Percentiles rank a stretch among this genome's conserved stretches.
Conservation (phyloP, 2,113 vertebrate genomes). For the Propithecus coquereli region DNA sequence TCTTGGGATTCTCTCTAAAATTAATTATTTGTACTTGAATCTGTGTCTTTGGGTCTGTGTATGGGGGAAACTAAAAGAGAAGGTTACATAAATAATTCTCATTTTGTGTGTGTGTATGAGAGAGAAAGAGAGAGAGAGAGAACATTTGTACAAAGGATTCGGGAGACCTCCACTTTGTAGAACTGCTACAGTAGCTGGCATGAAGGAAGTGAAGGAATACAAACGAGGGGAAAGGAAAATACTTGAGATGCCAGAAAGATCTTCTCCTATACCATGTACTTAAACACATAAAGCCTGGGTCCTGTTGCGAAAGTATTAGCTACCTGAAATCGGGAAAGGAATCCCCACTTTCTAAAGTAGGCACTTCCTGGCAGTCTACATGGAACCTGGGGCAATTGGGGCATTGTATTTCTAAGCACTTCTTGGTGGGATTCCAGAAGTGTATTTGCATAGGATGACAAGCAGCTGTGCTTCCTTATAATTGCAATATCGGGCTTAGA, state of each 20-base stretch:
- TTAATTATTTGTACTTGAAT: background rate
- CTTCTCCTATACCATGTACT: background rate
- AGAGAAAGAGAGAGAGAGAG: background rate
- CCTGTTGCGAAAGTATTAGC: background rate
- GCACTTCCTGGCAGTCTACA: background rate
- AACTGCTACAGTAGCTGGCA: background rate
- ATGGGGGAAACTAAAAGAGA: background rate
- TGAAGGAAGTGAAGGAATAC: background rate
- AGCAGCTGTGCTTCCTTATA: background rate
- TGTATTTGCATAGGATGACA: background rate
- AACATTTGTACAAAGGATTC: background rate
- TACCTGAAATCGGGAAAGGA: background rate
- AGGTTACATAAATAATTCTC: background rate
- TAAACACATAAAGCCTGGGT: background rate
- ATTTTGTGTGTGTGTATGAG: background rate
- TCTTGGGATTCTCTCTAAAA: background rate
- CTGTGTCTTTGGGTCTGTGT: background rate
- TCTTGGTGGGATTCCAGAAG: background rate
- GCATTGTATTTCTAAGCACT: background rate
- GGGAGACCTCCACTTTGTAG: background rate
- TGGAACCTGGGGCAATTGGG: too few species aligned
- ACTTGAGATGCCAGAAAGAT: background rate
- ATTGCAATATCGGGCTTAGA: background rate
- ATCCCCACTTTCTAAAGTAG: background rate
- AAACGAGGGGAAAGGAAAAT: background rate